Conservation (phyloP, 2,888 invertebrate species). For the Orthosia cruda region DNA sequence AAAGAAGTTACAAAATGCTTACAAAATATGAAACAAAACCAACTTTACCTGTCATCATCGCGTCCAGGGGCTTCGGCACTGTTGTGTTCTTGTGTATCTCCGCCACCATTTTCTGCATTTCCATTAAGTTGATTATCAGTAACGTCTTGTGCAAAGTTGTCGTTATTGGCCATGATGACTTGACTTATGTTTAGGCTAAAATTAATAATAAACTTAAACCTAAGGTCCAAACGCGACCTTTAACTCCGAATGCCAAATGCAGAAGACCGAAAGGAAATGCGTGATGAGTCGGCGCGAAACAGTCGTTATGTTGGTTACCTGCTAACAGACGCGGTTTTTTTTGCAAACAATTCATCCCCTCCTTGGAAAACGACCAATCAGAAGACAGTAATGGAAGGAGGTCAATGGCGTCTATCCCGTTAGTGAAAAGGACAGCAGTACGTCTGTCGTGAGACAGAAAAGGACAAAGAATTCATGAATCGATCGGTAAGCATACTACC, state of each 20-base stretch:
- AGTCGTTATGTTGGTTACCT: slow-evolving; percentile 78
- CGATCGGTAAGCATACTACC: slow-evolving; percentile 80
- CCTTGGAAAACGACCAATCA: slow-evolving; percentile 78
- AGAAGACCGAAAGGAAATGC: slow-evolving; percentile 88
- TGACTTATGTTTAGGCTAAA: slow-evolving; percentile 91
- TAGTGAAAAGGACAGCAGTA: slow-evolving; percentile 71
- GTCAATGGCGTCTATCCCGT: slow-evolving; percentile 84
- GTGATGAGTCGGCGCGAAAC: slow-evolving; percentile 85
- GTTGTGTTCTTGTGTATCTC: slow-evolving; percentile 94
- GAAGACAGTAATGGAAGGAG: slow-evolving; percentile 71
- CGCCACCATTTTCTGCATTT: slow-evolving; percentile 93
- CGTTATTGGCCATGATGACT: slow-evolving; percentile 94
- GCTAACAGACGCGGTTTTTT: slow-evolving; percentile 79
- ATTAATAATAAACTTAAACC: slow-evolving; percentile 88
- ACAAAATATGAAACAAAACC: slow-evolving; percentile 61
- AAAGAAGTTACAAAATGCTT: slow-evolving; percentile 41
- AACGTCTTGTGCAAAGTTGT: slow-evolving; percentile 95
- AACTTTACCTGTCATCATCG: slow-evolving; percentile 95
- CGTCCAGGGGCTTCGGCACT: slow-evolving; percentile 95
- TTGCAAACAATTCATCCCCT: slow-evolving; percentile 73
- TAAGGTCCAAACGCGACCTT: slow-evolving; percentile 90
- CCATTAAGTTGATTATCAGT: slow-evolving; percentile 94
- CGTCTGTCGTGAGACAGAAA: slow-evolving; percentile 64
- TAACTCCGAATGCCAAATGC: slow-evolving; percentile 90
- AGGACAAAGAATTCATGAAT: slow-evolving; percentile 68